These are phyloP conservation scores for Propithecus perrieri DNA, from an alignment of 2,797 vertebrate species.

Conservation along the genomic window DNA sequence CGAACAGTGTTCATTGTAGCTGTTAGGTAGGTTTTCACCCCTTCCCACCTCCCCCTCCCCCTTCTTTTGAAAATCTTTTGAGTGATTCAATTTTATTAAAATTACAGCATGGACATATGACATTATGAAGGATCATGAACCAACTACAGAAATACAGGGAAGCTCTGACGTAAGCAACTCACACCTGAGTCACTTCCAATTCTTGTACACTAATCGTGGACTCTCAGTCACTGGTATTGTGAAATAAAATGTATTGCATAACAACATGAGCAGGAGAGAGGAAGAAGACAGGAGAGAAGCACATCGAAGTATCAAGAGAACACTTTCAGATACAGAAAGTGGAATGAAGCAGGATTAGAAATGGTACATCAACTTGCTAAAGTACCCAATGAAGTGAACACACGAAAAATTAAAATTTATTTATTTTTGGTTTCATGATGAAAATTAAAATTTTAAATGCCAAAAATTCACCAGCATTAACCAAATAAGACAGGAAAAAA, in stretches of 20 bases:
- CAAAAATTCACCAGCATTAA: neutral
- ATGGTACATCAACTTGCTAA: too few relatives aligned
- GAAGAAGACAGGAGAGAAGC: neutral
- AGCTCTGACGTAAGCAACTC: neutral
- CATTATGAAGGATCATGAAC: conserved; percentile 26
- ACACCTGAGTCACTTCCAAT: neutral
- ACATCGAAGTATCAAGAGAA: neutral
- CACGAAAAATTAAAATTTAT: neutral
- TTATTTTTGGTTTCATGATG: too few relatives aligned
- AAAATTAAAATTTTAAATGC: neutral
- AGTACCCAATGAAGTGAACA: neutral
- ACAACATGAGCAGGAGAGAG: neutral
- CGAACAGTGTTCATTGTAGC: too few relatives aligned
- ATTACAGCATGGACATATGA: conserved; percentile 59
- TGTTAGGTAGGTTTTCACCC: too few relatives aligned
- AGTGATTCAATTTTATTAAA: conserved; percentile 53
- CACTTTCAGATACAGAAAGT: neutral
- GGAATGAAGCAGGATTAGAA: neutral
- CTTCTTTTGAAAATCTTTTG: neutral
- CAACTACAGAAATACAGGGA: neutral
- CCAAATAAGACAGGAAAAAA: neutral
- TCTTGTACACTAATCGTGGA: neutral
- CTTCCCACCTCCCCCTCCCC: too few relatives aligned
- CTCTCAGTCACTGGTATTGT: neutral
- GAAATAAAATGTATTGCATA: neutral